Conservation (phyloP, 2,888 invertebrate genomes). For the Trimorus sp. region DNA sequence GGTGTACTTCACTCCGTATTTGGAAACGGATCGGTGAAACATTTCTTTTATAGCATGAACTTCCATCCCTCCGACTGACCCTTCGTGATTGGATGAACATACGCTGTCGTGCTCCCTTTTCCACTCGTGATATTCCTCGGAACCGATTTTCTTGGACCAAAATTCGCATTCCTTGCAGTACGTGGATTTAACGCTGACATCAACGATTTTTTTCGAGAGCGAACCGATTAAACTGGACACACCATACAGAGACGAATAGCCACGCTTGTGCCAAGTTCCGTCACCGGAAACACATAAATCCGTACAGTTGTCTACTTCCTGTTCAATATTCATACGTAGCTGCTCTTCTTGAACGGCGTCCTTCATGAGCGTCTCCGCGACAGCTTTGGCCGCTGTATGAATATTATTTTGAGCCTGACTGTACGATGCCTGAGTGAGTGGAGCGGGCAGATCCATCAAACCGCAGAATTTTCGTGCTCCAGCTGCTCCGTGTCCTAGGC, state of each 20-base stretch:
- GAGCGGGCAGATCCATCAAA: conserved; percentile 25
- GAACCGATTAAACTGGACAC: conserved; percentile 5
- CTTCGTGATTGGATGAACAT: too few relatives aligned
- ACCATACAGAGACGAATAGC: conserved; percentile 8
- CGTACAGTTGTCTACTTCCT: not conserved
- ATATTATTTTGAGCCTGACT: not conserved
- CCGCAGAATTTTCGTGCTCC: conserved; percentile 1
- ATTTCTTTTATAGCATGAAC: too few relatives aligned
- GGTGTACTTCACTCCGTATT: too few relatives aligned
- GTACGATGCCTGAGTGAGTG: conserved; percentile 16
- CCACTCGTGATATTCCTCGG: conserved; percentile 64
- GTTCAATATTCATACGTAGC: not conserved
- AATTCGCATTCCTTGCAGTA: conserved; percentile 51
- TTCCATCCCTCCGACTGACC: too few relatives aligned
- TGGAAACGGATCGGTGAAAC: too few relatives aligned
- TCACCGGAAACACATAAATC: conserved; percentile 24
- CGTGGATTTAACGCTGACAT: conserved; percentile 49
- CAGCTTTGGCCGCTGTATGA: not conserved
- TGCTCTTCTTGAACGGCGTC: conserved; percentile 24
- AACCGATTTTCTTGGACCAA: conserved; percentile 42
- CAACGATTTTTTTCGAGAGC: conserved; percentile 19
- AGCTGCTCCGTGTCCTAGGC: conserved; percentile 9
- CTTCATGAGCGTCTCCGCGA: not conserved
- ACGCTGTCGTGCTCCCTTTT: too few relatives aligned
- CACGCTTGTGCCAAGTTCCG: conserved; percentile 12